A percentile compares a stretch with the other conserved stretches of the same genome.
Evolutionary conservation across 2,888 invertebrate genomes (phyloP).

Genomic region (Rhagonycha fulva): DNA sequence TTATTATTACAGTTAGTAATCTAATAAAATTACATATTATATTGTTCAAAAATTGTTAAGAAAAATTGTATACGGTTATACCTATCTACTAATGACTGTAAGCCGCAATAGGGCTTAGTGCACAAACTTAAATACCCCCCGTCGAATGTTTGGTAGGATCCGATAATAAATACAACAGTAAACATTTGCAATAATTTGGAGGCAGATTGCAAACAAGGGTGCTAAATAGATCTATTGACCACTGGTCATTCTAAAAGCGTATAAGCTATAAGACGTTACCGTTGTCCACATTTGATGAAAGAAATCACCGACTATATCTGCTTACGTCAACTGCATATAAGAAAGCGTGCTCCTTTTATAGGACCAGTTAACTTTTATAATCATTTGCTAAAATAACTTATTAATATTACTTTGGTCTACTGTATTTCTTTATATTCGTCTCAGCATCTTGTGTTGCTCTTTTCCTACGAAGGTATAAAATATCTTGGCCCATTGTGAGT

Average conservation of each 20-base stretch:
- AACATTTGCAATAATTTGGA: slow-evolving; percentile 52
- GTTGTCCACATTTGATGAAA: slow-evolving; percentile 18
- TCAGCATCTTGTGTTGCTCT: slow-evolving; percentile 45
- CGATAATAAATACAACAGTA: slow-evolving; percentile 36
- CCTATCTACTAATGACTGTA: not conserved
- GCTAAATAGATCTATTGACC: slow-evolving; percentile 53
- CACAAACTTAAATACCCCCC: not conserved
- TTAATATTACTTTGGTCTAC: slow-evolving; percentile 32
- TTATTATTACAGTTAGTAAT: too few relatives aligned
- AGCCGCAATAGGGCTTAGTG: too few relatives aligned
- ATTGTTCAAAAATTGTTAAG: not conserved
- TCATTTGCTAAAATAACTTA: slow-evolving; percentile 4
- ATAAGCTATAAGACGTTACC: slow-evolving; percentile 16
- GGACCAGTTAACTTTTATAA: slow-evolving; percentile 9
- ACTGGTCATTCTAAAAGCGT: slow-evolving; percentile 43
- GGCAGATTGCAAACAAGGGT: slow-evolving; percentile 54
- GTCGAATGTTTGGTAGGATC: slow-evolving; percentile 2
- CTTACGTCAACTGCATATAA: slow-evolving; percentile 19
- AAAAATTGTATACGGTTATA: not conserved
- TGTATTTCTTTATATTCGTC: slow-evolving; percentile 37
- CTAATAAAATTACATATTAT: too few relatives aligned
- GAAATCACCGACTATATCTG: not conserved
- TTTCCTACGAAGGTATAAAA: slow-evolving; percentile 42
- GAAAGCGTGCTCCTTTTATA: slow-evolving; percentile 22
- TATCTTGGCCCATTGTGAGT: slow-evolving; percentile 45